Base-by-base conservation (phyloP, 1,140 invertebrate species). In the Batillaria attramentaria region DNA sequence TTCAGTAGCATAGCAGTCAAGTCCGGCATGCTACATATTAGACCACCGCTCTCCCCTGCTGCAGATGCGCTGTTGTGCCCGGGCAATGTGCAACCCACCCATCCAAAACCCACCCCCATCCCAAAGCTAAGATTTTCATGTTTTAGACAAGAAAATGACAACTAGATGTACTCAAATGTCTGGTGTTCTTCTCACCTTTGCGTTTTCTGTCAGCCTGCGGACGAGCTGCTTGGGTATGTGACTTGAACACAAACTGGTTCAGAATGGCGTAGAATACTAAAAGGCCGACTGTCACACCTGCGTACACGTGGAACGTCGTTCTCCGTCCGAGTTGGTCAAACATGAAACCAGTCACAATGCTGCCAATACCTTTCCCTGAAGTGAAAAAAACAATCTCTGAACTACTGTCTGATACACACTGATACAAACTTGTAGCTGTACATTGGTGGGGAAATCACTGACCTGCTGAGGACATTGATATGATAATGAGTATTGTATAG, bases 301-400 rank as follows among this genome's bases (percentile, higher is more conserved):
- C 28, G 54, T 80, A 82, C 0, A 68, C 46, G 20, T 79, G 42
- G 62, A 75, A 85, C 2, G 82, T 79, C 84, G 80, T 82, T 10
- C 80, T 50, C 31, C 76, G 78, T 31, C 80, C 80, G 3, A 83
- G 24, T 4, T 60, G 31, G 18, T 80, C 78, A 65, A 80, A 85
- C 37, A 85, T 46, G 37, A 80, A 80, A 1, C 84, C 84, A 20
- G 84, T 85, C 3, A 85, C 50, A 24, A 83, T 42, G 46, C 81
- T 79, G 31, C 84, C 84, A 18, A 82, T 37, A n/a, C 84, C 84
- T 69, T 80, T 81, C n/a, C 84, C 84, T 85, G 62, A 20, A 37
- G 39, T 10, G 37, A 16, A 35, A 72, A 72, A 54, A 69, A 20
- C 35, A 78, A 69, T n/a, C 20, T 6, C 10, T 18, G 50, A 1